phyloP scores from a whole-genome alignment of 2,888 invertebrate genomes.

The Drosophila lutescens region DNA sequence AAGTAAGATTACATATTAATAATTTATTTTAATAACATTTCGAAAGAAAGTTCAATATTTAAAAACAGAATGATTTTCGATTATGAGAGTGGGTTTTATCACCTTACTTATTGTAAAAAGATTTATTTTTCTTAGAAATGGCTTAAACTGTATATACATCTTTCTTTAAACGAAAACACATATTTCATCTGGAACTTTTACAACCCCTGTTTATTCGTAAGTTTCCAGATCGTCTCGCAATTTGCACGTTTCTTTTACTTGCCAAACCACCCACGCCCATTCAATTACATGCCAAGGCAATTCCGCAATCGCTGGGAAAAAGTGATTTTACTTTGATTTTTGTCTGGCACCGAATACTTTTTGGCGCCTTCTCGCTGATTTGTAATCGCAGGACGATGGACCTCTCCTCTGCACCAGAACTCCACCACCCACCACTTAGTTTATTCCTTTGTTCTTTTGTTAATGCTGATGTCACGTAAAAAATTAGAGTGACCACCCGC shows the following conservation, averaged over 20 bases:
- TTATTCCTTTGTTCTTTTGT: constrained; percentile 29
- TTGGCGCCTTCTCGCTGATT: constrained; percentile 72
- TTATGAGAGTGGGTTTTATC: too few relatives aligned
- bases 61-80: too few relatives aligned
- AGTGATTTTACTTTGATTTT: constrained; percentile 61
- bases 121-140: background rate
- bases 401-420: background rate
- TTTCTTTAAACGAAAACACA: background rate
- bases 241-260: constrained; percentile 35
- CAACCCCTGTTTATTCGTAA: background rate
- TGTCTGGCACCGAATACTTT: constrained; percentile 62
- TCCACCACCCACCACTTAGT: constrained; percentile 32
- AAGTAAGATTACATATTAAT: too few relatives aligned
- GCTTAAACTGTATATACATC: too few relatives aligned
- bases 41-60: too few relatives aligned
- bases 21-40: too few relatives aligned
- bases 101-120: too few relatives aligned
- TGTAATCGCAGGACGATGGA: constrained; percentile 46
- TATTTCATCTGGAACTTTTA: constrained; percentile 4
- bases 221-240: constrained; percentile 39
- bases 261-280: constrained; percentile 48
- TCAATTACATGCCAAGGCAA: constrained; percentile 60
- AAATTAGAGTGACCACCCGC: constrained; percentile 75
- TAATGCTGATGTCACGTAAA: constrained; percentile 70
- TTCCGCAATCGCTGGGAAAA: constrained; percentile 35